phyloP scores from a whole-genome alignment of 2,797 vertebrate genomes.

The Pseudochaenichthys georgianus region DNA sequence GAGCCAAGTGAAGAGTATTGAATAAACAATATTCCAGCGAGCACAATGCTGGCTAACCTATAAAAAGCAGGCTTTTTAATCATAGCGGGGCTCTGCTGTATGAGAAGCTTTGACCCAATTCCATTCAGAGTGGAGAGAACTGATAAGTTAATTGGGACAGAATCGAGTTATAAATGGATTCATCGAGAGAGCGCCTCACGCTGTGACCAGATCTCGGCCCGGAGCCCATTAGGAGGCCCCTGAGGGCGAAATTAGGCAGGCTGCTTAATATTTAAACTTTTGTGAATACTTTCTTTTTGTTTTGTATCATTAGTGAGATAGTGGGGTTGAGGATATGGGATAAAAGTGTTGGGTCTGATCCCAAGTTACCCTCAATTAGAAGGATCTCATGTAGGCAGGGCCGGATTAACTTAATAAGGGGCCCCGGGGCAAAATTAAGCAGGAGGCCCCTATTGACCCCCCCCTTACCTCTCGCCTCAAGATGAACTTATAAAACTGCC shows the following conservation, averaged over 20 bases:
- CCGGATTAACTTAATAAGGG: not conserved
- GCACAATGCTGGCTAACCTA: conserved; percentile 61
- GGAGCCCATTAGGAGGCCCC: conserved; percentile 26
- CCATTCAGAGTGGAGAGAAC: conserved; percentile 70
- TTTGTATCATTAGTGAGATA: not conserved
- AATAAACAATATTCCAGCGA: conserved; percentile 55
- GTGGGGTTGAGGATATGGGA: not conserved
- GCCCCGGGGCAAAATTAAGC: not conserved
- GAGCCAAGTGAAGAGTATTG: conserved; percentile 54
- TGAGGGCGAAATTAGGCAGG: conserved; percentile 30
- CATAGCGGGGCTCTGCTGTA: conserved; percentile 35
- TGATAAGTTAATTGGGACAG: conserved; percentile 79
- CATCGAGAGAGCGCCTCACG: conserved; percentile 33
- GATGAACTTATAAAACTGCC: too few relatives aligned
- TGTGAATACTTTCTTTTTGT: not conserved
- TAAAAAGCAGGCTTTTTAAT: conserved; percentile 67
- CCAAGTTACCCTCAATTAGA: not conserved
- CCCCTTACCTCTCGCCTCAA: too few relatives aligned
- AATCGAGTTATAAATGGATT: conserved; percentile 74
- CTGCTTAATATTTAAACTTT: conserved; percentile 29
- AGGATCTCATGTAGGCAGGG: not conserved
- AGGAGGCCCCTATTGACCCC: not conserved
- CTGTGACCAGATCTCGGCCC: conserved; percentile 48
- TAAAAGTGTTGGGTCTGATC: conserved; percentile 11
- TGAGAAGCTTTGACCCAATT: conserved; percentile 78